Conservation (phyloP, 2,797 vertebrate species). For the Poecilia gillii region DNA sequence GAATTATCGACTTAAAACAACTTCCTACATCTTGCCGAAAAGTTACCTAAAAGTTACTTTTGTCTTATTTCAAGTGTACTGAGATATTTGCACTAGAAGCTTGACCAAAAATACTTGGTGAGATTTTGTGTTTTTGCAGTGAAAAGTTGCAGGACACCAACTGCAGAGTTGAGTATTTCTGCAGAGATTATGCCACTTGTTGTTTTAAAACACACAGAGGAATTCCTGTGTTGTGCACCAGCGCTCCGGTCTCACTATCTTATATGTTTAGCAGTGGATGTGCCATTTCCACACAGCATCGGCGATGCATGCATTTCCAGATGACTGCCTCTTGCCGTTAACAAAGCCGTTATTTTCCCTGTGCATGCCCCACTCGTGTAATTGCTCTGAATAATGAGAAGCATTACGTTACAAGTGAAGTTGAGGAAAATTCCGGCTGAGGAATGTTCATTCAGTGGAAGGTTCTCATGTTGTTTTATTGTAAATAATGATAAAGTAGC, state of each 20-base stretch:
- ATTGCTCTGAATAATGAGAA: not conserved
- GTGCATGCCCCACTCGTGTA: not conserved
- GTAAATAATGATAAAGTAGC: conserved; percentile 16
- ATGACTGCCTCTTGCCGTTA: not conserved
- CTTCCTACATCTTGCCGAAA: no score
- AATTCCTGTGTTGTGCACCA: not conserved
- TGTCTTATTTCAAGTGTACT: no score
- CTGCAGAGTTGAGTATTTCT: no score
- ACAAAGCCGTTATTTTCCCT: not conserved
- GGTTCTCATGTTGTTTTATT: not conserved
- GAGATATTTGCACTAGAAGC: no score
- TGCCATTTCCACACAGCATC: not conserved
- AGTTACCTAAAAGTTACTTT: no score
- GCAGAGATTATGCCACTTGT: not conserved
- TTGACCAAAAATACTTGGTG: no score
- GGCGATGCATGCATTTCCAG: not conserved
- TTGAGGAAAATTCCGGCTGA: not conserved
- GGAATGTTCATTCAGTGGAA: not conserved
- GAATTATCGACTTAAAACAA: no score
- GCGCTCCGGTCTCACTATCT: not conserved
- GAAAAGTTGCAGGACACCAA: no score
- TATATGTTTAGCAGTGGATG: not conserved
- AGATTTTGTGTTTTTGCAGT: no score
- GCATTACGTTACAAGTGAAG: not conserved
- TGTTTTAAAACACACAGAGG: not conserved